These are phyloP conservation scores for Altica lythri DNA, from an alignment of 2,888 invertebrate species.

Conservation along the genomic window DNA sequence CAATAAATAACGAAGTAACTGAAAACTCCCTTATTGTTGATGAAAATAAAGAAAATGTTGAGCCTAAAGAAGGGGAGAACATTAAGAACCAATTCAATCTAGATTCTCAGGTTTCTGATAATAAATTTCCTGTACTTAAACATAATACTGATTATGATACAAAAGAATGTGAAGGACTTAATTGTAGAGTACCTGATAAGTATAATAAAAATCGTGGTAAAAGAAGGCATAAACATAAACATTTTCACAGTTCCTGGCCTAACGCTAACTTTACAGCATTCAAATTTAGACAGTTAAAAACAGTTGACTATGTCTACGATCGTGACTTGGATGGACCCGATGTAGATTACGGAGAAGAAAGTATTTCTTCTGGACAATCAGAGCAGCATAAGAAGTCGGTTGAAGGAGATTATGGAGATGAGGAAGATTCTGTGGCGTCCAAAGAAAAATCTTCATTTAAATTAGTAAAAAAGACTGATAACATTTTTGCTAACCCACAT, in stretches of 20 bases:
- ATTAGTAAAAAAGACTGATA: constrained; percentile 37
- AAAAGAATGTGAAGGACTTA: constrained; percentile 4
- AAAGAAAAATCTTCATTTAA: constrained; percentile 26
- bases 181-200: constrained; percentile 11
- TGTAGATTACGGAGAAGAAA: constrained; percentile 12
- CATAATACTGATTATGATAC: no score
- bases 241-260: constrained; percentile 5
- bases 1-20: no score
- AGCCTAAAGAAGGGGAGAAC: no score
- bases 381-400: constrained; percentile 28
- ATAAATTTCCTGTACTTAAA: no score
- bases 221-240: constrained; percentile 8
- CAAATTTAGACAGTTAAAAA: constrained; percentile 32
- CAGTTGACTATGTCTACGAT: constrained; percentile 36
- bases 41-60: no score
- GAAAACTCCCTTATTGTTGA: no score
- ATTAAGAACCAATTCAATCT: no score
- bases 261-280: constrained; percentile 22
- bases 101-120: no score
- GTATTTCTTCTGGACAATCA: constrained; percentile 15
- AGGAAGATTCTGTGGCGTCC: constrained; percentile 38
- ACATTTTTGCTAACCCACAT: constrained; percentile 36
- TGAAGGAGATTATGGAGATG: constrained; percentile 43
- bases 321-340: constrained; percentile 29
- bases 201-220: constrained; percentile 20